A percentile compares a stretch with the other conserved stretches of the same genome.
Conservation (phyloP, 2,797 vertebrate species). For the Notamacropus eugenii region DNA sequence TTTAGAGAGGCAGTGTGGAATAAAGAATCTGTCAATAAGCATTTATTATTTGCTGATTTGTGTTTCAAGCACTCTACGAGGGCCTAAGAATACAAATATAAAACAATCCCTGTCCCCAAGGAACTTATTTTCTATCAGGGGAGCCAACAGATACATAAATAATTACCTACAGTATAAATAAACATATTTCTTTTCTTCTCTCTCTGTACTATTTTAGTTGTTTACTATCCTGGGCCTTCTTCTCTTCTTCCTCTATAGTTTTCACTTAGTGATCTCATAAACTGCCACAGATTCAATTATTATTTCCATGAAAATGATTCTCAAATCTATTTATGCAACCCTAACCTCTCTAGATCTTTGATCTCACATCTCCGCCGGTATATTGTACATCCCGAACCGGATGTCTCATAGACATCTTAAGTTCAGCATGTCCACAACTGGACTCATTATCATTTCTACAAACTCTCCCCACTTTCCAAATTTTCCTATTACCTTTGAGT, state of each 20-base stretch:
- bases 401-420: background rate
- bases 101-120: background rate
- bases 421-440: background rate
- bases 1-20: too few species aligned
- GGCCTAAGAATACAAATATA: background rate
- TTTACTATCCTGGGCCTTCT: background rate
- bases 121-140: background rate
- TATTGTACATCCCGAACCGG: background rate
- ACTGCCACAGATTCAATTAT: background rate
- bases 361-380: background rate
- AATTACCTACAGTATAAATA: background rate
- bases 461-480: background rate
- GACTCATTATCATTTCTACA: background rate
- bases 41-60: too few species aligned
- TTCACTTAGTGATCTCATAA: background rate
- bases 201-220: too few species aligned
- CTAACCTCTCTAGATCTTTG: background rate
- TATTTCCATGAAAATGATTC: background rate
- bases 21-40: too few species aligned
- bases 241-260: background rate
- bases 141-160: background rate
- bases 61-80: too few species aligned
- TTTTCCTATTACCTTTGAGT: background rate
- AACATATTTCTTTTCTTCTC: background rate
- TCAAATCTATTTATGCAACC: background rate